phyloP scores from a whole-genome alignment of 2,113 vertebrate genomes.

The Genyomyrus donnyi region DNA sequence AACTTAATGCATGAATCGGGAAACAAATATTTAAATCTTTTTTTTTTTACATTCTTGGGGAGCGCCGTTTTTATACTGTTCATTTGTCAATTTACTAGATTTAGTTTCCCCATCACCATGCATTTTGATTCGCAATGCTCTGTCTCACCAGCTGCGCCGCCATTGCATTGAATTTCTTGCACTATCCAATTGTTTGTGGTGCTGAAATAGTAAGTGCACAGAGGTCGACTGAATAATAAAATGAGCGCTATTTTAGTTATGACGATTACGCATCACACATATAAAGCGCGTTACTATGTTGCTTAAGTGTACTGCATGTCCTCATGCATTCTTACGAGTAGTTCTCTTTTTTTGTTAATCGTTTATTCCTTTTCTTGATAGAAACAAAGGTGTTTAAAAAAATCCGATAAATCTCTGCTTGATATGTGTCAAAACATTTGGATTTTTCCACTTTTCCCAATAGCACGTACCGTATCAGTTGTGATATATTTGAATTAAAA shows the following conservation, averaged over 20 bases:
- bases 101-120: not conserved
- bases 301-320: not conserved
- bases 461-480: not conserved
- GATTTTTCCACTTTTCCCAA: not conserved
- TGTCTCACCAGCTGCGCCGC: not conserved
- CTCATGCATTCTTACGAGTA: not conserved
- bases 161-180: not conserved
- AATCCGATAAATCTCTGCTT: not conserved
- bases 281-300: not conserved
- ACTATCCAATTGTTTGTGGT: conserved; percentile 27
- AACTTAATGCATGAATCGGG: not conserved
- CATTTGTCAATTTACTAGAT: not conserved
- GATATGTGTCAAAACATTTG: not conserved
- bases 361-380: not conserved
- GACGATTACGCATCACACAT: not conserved
- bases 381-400: not conserved
- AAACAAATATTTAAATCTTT: not conserved
- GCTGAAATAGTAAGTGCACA: conserved; percentile 24
- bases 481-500: not conserved
- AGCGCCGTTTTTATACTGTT: not conserved
- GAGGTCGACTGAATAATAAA: not conserved
- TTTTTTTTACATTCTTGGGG: not conserved
- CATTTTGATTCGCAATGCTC: not conserved
- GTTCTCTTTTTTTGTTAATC: not conserved
- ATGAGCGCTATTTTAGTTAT: not conserved